phyloP scores from a whole-genome alignment of 2,797 vertebrate genomes.

The Smutsia gigantea region DNA sequence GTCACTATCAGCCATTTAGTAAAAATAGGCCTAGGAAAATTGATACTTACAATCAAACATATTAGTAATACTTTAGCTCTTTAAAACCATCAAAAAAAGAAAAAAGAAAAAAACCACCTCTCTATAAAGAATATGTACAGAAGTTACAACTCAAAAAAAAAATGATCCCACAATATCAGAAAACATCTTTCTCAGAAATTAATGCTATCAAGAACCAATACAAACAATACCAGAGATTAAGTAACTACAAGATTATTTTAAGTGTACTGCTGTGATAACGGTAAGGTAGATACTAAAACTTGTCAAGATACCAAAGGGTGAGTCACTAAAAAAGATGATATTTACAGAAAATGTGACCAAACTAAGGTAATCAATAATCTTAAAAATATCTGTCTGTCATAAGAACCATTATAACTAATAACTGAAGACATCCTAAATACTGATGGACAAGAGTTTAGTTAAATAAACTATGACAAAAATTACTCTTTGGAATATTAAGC shows the following conservation, averaged over 20 bases:
- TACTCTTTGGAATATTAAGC: not conserved
- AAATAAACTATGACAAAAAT: slow-evolving; percentile 25
- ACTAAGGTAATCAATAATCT: not conserved
- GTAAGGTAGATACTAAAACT: not conserved
- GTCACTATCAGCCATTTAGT: not conserved
- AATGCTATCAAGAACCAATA: slow-evolving; percentile 40
- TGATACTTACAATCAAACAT: not conserved
- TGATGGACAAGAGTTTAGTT: not conserved
- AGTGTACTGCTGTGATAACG: not conserved
- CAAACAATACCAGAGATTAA: not conserved
- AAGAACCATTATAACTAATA: not conserved
- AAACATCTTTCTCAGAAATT: not conserved
- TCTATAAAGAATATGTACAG: not conserved
- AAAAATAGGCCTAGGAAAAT: slow-evolving; percentile 5
- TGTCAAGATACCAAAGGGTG: not conserved
- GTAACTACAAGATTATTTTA: slow-evolving; percentile 40
- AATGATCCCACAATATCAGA: slow-evolving; percentile 2
- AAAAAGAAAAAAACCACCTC: not conserved
- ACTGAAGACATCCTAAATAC: not conserved
- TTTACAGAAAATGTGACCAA: slow-evolving; percentile 13
- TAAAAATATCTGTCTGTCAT: not conserved
- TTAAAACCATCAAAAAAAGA: not conserved
- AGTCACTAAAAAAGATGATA: slow-evolving; percentile 2
- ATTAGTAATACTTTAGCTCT: not conserved
- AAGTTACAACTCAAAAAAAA: not conserved